Evolutionary conservation across 1,140 invertebrate genomes (phyloP).

Genomic region (Zaprionus ornatus): DNA sequence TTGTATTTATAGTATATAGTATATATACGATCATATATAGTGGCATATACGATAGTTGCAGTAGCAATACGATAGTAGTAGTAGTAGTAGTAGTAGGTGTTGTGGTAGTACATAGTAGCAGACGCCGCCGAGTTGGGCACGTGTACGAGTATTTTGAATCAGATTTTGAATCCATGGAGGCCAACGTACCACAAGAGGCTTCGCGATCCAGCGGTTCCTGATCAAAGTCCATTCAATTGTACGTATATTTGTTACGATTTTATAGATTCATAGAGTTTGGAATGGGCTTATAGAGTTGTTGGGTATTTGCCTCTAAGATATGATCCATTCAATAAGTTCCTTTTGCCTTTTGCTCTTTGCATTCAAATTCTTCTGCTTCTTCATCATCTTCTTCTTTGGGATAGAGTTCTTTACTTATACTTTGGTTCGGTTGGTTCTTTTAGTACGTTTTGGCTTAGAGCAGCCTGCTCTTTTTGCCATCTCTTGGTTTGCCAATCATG

Average conservation of each 20-base stretch:
- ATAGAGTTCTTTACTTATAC: slow-evolving; percentile 9
- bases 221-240: slow-evolving; percentile 13
- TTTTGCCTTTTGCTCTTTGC: slow-evolving; percentile 19
- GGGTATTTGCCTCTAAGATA: slow-evolving; percentile 14
- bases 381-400: slow-evolving; percentile 12
- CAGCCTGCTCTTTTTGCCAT: slow-evolving; percentile 84
- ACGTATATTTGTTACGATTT: background rate
- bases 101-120: slow-evolving; percentile 31
- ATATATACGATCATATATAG: slow-evolving; percentile 37
- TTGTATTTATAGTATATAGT: slow-evolving; percentile 58
- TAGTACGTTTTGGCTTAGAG: slow-evolving; percentile 62
- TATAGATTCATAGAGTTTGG: background rate
- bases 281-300: background rate
- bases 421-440: slow-evolving; percentile 27
- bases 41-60: slow-evolving; percentile 48
- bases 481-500: slow-evolving; percentile 83
- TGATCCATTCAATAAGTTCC: slow-evolving; percentile 13
- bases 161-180: slow-evolving; percentile 21
- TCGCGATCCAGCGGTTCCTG: slow-evolving; percentile 24
- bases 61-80: slow-evolving; percentile 44
- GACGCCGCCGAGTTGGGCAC: slow-evolving; percentile 40
- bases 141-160: slow-evolving; percentile 19
- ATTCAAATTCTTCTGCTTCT: background rate
- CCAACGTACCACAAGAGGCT: slow-evolving; percentile 46
- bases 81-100: slow-evolving; percentile 49